These are phyloP conservation scores for Poeciliopsis turrubarensis DNA, from an alignment of 2,113 vertebrate genomes.

Conservation along the genomic window DNA sequence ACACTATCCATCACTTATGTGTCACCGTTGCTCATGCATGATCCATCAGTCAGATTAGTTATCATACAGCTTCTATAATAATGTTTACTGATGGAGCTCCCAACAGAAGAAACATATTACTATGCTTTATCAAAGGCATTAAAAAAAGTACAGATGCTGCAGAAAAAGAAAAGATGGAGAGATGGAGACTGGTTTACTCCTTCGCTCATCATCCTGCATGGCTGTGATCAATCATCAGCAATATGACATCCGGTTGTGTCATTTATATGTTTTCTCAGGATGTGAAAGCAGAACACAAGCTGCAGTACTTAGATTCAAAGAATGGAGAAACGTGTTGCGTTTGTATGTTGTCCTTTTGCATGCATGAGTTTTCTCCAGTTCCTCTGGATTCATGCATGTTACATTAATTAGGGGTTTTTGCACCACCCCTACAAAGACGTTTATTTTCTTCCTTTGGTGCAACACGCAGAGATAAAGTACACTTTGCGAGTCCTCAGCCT, in stretches of 20 bases:
- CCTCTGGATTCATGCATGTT: not conserved
- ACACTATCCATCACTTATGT: slow-evolving; percentile 72
- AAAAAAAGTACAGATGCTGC: slow-evolving; percentile 36
- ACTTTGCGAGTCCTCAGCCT: not conserved
- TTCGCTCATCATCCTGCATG: not conserved
- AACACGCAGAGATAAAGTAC: not conserved
- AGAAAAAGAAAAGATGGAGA: slow-evolving; percentile 1
- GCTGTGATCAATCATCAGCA: slow-evolving; percentile 24
- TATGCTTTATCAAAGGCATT: slow-evolving; percentile 47
- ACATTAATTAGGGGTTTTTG: not conserved
- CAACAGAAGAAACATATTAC: slow-evolving; percentile 42
- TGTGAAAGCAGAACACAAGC: not conserved
- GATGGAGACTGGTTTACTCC: not conserved
- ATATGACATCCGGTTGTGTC: not conserved
- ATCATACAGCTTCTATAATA: slow-evolving; percentile 55
- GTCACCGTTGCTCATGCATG: slow-evolving; percentile 63
- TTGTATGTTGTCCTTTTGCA: not conserved
- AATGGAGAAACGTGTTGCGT: not conserved
- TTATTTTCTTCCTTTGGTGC: not conserved
- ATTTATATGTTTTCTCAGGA: not conserved
- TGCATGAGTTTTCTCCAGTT: not conserved
- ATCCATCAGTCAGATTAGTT: slow-evolving; percentile 69
- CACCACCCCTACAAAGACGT: no score
- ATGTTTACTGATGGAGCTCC: slow-evolving; percentile 64
- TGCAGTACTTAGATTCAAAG: not conserved